A percentile compares a stretch with the other conserved stretches of the same genome.
Conservation (phyloP, 2,888 invertebrate species). For the Andrena bucephala region DNA sequence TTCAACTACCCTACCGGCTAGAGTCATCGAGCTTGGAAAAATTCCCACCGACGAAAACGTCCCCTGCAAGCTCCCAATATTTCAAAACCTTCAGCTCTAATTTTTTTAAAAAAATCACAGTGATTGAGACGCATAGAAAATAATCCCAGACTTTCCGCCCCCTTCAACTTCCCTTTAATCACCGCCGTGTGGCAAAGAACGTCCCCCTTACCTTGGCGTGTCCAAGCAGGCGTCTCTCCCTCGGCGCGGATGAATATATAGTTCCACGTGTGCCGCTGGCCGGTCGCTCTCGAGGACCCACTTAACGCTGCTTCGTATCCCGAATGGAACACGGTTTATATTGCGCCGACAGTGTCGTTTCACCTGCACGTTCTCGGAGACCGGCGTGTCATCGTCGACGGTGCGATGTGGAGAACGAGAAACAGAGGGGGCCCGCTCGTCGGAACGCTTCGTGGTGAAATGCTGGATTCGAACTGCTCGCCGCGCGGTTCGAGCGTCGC, state of each 20-base stretch:
- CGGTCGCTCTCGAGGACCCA: not conserved
- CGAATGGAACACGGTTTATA: not conserved
- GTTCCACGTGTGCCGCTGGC: not conserved
- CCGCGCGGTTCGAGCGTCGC: slow-evolving; percentile 61
- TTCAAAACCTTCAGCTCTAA: too few relatives aligned
- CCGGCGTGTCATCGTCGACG: slow-evolving; percentile 62
- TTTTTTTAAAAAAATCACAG: too few relatives aligned
- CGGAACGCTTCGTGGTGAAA: slow-evolving; percentile 57
- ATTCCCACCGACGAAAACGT: too few relatives aligned
- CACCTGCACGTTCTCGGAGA: slow-evolving; percentile 62
- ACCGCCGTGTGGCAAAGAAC: not conserved
- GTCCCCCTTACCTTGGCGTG: not conserved
- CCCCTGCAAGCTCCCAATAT: too few relatives aligned
- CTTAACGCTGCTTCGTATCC: slow-evolving; percentile 5
- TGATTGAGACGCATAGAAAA: too few relatives aligned
- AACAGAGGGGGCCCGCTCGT: slow-evolving; percentile 12
- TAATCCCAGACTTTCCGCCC: not conserved
- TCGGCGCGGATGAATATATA: not conserved
- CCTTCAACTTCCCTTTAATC: not conserved
- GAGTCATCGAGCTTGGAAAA: too few relatives aligned
- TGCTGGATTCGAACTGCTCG: slow-evolving; percentile 68
- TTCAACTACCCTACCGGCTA: too few relatives aligned
- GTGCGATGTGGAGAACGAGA: slow-evolving; percentile 29
- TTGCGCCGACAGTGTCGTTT: slow-evolving; percentile 19
- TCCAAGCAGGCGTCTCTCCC: not conserved